Evolutionary conservation across 2,797 vertebrate species (phyloP), one percentile per base, ranked within the genome.

Genomic region (Amniataba percoides): DNA sequence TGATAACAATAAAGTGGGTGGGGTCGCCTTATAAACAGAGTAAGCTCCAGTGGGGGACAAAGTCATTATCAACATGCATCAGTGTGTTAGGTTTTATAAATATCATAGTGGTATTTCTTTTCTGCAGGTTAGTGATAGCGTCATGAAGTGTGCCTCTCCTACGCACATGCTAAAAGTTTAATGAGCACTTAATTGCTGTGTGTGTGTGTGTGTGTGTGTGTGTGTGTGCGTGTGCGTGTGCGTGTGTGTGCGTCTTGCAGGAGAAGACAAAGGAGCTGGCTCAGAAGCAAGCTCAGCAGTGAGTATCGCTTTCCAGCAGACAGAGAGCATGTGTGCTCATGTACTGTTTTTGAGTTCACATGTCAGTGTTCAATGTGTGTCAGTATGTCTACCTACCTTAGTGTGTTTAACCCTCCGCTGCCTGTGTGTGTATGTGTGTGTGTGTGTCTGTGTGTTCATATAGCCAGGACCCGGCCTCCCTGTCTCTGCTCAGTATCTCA

Each of bases 271-370:
- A 97, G 89, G 97, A 99, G 60, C 93, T 99, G 86, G 97, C 97
- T 5, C 97, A 98, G 94, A 99, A 98, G 93, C 97, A 99, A 94
- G 96, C 97, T 83, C 96, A 96, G 92, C 97, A 99, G 97, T 99
- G 93, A 97, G 97, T 98, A 93, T 95, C 89, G 19, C 70, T 88
- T 95, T 94, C 72, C 83, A 77, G 74, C 81, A 57, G 69, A 81
- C 73, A 45, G 64, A 45, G 74, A 52, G 58, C 61, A 27, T 42
- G 56, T 61, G 51, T 64, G 72, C 36, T 72, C 53, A 49, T 78
- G 40, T 68, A 36, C 51, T 4, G 11, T 60, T 53, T 65, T 43
- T 55, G 12, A 67, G 71, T 78, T 13, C 76, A 25, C 62, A 42
- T 74, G 42, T 66, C 12, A 1, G 18, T 61, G 63, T 46, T 58